Conservation (phyloP, 2,113 vertebrate genomes). For the Macroglossus sobrinus region DNA sequence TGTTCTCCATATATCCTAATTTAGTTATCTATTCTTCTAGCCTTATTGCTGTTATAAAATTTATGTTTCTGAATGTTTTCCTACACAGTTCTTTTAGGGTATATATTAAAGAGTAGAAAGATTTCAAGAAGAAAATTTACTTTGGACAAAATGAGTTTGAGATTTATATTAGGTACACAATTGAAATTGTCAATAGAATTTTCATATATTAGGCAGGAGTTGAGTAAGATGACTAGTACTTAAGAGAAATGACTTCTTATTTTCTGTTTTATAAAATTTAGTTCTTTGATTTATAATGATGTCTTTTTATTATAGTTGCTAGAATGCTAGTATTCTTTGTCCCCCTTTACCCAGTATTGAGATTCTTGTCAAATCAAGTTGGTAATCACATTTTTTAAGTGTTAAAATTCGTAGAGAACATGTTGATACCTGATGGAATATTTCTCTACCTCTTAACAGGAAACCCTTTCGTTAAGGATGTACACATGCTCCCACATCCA, state of each 20-base stretch:
- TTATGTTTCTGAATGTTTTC: neutral
- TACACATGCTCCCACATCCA: accelerated
- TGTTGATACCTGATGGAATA: neutral
- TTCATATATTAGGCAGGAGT: neutral
- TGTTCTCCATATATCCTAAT: neutral
- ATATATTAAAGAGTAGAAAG: neutral
- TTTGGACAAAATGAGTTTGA: neutral
- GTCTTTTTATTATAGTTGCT: neutral
- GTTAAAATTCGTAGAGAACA: neutral
- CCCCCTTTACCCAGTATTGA: neutral
- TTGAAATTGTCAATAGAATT: neutral
- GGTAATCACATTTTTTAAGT: neutral
- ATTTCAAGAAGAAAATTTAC: neutral
- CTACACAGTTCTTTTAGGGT: neutral
- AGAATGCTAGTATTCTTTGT: neutral
- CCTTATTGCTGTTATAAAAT: neutral
- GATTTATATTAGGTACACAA: neutral
- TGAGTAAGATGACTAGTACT: neutral
- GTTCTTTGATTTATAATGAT: neutral
- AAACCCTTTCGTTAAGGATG: neutral
- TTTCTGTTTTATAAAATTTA: neutral
- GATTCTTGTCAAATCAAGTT: neutral
- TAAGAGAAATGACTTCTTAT: neutral
- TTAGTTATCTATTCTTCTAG: neutral
- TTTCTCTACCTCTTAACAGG: neutral